Evolutionary conservation across 2,888 invertebrate genomes (phyloP).

Genomic region (Eilema depressum): DNA sequence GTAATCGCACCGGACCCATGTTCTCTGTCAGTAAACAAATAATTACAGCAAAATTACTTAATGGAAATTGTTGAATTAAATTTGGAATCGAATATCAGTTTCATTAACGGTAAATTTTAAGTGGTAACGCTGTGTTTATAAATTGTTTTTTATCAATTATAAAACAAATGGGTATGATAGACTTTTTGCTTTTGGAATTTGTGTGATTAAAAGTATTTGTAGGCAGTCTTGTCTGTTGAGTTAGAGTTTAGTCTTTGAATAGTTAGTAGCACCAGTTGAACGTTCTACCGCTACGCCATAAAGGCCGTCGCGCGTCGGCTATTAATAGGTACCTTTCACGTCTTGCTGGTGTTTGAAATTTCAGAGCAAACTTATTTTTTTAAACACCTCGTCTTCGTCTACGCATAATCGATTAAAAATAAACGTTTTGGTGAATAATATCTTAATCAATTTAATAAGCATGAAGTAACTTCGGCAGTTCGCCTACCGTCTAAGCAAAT

Average conservation of each 20-base stretch:
- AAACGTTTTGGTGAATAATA: too few species aligned
- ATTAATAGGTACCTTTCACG: too few species aligned
- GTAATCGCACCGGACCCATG: background rate
- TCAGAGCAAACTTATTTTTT: too few species aligned
- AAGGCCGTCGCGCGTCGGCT: too few species aligned
- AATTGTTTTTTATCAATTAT: background rate
- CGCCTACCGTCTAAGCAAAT: background rate
- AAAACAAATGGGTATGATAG: background rate
- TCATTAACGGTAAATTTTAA: background rate
- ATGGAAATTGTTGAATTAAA: background rate
- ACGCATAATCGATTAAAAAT: too few species aligned
- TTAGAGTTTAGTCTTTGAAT: too few species aligned
- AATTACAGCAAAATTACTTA: background rate
- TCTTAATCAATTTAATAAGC: background rate
- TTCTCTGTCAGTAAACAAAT: slow-evolving; percentile 5
- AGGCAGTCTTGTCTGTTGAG: too few species aligned
- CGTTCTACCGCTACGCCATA: too few species aligned
- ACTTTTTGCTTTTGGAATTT: background rate
- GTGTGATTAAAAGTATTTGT: too few species aligned
- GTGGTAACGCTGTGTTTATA: fast-evolving
- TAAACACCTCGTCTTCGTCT: too few species aligned
- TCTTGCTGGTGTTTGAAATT: too few species aligned
- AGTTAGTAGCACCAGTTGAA: too few species aligned
- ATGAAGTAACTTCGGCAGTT: background rate
- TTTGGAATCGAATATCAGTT: background rate